A percentile compares a stretch with the other conserved stretches of the same genome.
Conservation (phyloP, 2,888 invertebrate species). For the Melinaea menophilus region DNA sequence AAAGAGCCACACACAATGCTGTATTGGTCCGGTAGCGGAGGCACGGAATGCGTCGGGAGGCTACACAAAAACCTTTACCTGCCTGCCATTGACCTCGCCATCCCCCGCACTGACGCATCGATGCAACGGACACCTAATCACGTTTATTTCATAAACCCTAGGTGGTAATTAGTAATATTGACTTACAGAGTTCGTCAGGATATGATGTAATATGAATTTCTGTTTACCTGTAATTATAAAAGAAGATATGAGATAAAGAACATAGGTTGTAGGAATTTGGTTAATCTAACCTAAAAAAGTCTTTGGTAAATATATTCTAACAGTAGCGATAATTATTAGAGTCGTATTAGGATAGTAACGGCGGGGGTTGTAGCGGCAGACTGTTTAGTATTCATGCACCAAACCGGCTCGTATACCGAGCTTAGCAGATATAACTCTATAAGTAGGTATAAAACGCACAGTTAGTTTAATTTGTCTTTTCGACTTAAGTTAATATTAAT, state of each 20-base stretch:
- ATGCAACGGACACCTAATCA: slow-evolving; percentile 47
- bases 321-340: slow-evolving; percentile 21
- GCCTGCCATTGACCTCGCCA: slow-evolving; percentile 73
- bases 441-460: slow-evolving; percentile 34
- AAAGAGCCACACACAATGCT: slow-evolving; percentile 22
- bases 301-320: slow-evolving; percentile 8
- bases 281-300: too few species aligned
- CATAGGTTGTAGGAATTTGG: too few species aligned
- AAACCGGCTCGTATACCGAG: slow-evolving; percentile 41
- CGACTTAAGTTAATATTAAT: too few species aligned
- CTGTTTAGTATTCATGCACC: slow-evolving; percentile 57
- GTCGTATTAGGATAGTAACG: slow-evolving; percentile 28
- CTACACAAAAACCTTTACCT: slow-evolving; percentile 70
- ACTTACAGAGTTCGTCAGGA: not conserved
- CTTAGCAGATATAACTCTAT: slow-evolving; percentile 40
- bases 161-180: not conserved
- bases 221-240: slow-evolving; percentile 16
- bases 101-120: slow-evolving; percentile 55
- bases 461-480: slow-evolving; percentile 17
- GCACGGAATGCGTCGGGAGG: slow-evolving; percentile 41
- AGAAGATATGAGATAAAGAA: slow-evolving; percentile 7
- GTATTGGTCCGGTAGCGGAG: slow-evolving; percentile 63
- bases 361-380: slow-evolving; percentile 41
- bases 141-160: slow-evolving; percentile 34
- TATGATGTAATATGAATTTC: too few species aligned